Conservation (phyloP, 1,140 invertebrate genomes). For the Eriosoma lanigerum region DNA sequence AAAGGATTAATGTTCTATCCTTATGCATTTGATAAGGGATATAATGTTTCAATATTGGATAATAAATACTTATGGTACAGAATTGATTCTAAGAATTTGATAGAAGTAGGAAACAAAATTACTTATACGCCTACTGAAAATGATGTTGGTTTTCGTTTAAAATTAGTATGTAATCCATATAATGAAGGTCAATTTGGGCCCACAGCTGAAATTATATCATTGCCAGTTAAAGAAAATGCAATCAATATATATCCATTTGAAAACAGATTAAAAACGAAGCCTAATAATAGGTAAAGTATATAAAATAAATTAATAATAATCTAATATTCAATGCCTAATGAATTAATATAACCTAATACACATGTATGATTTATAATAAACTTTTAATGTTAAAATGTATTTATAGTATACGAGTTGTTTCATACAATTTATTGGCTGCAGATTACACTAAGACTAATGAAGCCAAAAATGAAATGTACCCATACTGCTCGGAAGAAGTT, state of each 20-base stretch:
- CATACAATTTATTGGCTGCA: conserved; percentile 88
- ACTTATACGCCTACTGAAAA: not conserved
- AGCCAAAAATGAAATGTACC: conserved; percentile 71
- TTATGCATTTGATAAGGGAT: not conserved
- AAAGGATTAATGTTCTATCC: conserved; percentile 38
- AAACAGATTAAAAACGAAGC: conserved; percentile 10
- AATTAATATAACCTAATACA: too few species aligned
- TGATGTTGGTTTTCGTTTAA: conserved; percentile 19
- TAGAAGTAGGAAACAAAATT: not conserved
- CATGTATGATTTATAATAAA: too few species aligned
- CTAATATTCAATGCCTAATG: too few species aligned
- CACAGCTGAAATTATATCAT: conserved; percentile 6
- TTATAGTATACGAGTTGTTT: conserved; percentile 75
- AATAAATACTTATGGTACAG: conserved; percentile 20
- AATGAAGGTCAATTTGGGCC: conserved; percentile 28
- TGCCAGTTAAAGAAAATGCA: not conserved
- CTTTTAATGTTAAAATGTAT: not conserved
- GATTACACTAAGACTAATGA: conserved; percentile 81
- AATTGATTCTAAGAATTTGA: not conserved
- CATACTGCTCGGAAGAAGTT: conserved; percentile 77
- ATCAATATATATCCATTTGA: conserved; percentile 12
- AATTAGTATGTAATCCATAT: conserved; percentile 25
- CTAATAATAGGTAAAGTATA: not conserved
- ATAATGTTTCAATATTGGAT: not conserved
- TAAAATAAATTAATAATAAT: too few species aligned